Conservation (phyloP, 53 echinoderm and acorn worm genomes). For the Holothuria scabra region DNA sequence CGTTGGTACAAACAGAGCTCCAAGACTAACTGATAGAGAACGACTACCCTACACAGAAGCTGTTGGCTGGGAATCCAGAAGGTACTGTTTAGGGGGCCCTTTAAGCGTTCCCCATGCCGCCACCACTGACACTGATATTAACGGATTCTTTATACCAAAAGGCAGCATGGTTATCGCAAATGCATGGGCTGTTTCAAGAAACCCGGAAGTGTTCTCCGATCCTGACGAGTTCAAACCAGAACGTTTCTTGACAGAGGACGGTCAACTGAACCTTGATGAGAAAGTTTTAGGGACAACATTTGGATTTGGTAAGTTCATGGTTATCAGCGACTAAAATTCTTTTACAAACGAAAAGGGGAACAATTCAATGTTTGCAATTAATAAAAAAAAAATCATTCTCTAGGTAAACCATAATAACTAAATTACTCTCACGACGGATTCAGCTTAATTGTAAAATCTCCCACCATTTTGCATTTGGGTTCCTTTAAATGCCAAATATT, state of each 20-base stretch:
- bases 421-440: too few relatives aligned
- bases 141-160: constrained; percentile 81
- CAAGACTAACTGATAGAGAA: constrained; percentile 48
- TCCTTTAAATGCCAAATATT: too few relatives aligned
- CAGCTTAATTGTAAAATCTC: too few relatives aligned
- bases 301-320: constrained; percentile 34
- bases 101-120: constrained; percentile 72
- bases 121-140: constrained; percentile 60
- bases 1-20: constrained; percentile 55
- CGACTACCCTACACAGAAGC: constrained; percentile 68
- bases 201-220: constrained; percentile 18
- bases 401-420: too few relatives aligned
- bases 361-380: too few relatives aligned
- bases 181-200: constrained; percentile 25
- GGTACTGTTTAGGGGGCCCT: constrained; percentile 54
- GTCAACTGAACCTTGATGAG: neutral
- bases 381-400: too few relatives aligned
- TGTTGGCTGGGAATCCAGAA: constrained; percentile 57
- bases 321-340: too few relatives aligned
- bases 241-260: constrained; percentile 15
- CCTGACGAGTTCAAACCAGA: constrained; percentile 21
- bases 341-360: too few relatives aligned
- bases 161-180: constrained; percentile 73
- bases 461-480: too few relatives aligned
- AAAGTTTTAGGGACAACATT: neutral